Evolutionary conservation across 2,888 invertebrate species (phyloP), one percentile per base, ranked within the genome.

Genomic region (Agonopterix subpropinquella): DNA sequence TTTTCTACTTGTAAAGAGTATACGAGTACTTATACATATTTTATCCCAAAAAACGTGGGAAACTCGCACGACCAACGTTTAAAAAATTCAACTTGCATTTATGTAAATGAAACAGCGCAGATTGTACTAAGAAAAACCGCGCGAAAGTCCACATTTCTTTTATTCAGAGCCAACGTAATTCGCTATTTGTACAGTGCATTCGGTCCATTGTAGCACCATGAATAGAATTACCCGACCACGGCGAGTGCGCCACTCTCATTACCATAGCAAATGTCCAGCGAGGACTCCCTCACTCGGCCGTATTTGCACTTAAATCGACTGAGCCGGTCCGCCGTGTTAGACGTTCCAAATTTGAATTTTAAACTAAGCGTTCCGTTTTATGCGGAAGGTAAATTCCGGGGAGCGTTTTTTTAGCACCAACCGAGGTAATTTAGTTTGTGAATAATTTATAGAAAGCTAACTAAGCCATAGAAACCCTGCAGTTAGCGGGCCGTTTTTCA

Each of bases 281-380:
- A 48, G 59, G 61, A 67, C 74, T 73, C 67, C 62, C 65, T 57
- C 60, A 70, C 67, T 70, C 62, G 62, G 67, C 54, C 61, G 75
- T 74, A 76, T 78, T 79, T 73, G 72, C 75, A 75, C 77, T 70
- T 70, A 72, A 70, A 66, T 65, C 65, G 61, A 59, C 61, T 58
- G 58, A 58, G 62, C 57, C 56, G 69, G 61, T 59, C 67, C 65
- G 67, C 65, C 68, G 67, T 73, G 79, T 77, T 80, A 79, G 75
- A 80, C 77, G 77, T 73, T 62, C 70, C 70, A 64, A 83, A 84
- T 85, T 84, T 84, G 77, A 83, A 84, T 84, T 84, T 85, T 81
- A 84, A 85, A 84, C 77, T 83, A 83, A 85, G 76, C 83, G 75
- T 70, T 71, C 77, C 77, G 70, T 77, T 82, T 79, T 80, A 75